A percentile compares a stretch with the other conserved stretches of the same genome.
Conservation (phyloP, 2,113 vertebrate genomes). For the Catharus minimus region DNA sequence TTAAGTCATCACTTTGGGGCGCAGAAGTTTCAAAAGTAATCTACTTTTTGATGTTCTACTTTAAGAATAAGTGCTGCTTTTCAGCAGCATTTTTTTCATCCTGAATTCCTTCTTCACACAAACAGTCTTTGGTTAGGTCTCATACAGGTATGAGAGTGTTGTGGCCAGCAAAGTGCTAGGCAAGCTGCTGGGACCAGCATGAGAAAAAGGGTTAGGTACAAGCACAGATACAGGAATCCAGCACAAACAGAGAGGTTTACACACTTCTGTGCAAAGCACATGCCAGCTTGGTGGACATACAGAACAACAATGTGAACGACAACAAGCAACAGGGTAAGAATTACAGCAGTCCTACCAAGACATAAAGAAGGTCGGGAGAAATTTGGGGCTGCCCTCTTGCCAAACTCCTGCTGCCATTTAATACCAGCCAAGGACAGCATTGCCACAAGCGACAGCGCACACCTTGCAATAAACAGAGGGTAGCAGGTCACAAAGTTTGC, state of each 20-base stretch:
- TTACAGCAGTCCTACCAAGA: conserved; percentile 16
- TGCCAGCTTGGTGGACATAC: not conserved
- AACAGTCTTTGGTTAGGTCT: not conserved
- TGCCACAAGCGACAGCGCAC: not conserved
- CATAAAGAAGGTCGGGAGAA: not conserved
- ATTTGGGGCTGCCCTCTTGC: conserved; percentile 4
- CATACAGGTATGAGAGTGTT: fast-evolving
- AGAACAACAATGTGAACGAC: not conserved
- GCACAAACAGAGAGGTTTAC: not conserved
- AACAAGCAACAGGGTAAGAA: not conserved
- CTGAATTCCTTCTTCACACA: not conserved
- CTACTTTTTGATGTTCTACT: not conserved
- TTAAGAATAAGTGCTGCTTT: not conserved
- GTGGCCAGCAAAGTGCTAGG: not conserved
- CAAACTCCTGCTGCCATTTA: conserved; percentile 12
- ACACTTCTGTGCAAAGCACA: not conserved
- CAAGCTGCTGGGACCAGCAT: not conserved
- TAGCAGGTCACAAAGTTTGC: not conserved
- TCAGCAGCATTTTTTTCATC: not conserved
- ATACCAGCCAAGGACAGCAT: conserved; percentile 14
- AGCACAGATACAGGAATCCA: not conserved
- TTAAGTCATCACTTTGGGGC: not conserved
- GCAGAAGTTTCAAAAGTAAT: not conserved
- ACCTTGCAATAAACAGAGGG: conserved; percentile 14
- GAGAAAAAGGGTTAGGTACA: not conserved